Conservation (phyloP, 1,140 invertebrate species). For the Oryzaephilus surinamensis region DNA sequence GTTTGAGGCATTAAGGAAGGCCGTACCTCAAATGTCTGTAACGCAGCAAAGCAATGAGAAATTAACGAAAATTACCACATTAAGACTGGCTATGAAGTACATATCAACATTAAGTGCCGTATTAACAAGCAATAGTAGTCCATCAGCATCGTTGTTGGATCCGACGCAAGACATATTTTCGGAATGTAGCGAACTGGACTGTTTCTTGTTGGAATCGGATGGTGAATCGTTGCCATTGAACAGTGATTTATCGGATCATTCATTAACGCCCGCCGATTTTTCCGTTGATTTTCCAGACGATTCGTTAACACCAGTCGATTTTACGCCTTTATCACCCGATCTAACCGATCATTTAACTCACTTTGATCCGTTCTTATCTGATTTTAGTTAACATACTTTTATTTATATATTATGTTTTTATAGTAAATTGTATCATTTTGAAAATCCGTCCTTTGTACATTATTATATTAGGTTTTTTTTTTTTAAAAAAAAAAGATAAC, state of each 20-base stretch:
- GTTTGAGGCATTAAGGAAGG: constrained; percentile 66
- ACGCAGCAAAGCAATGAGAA: constrained; percentile 52
- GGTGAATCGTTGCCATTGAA: constrained; percentile 31
- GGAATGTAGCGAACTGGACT: constrained; percentile 32
- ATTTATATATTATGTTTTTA: neutral
- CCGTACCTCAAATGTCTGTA: constrained; percentile 52
- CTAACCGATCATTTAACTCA: constrained; percentile 25
- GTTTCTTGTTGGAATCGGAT: constrained; percentile 31
- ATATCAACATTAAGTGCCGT: constrained; percentile 54
- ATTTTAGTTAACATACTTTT: constrained; percentile 26
- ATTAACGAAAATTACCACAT: constrained; percentile 79
- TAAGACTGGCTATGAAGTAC: constrained; percentile 80
- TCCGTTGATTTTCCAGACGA: constrained; percentile 25
- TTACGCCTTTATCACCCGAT: constrained; percentile 24
- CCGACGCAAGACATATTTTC: constrained; percentile 22
- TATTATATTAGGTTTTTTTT: too few relatives aligned
- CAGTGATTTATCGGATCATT: constrained; percentile 32
- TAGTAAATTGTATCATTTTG: too few relatives aligned
- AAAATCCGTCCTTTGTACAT: neutral
- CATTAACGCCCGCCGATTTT: constrained; percentile 30
- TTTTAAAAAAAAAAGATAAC: too few relatives aligned
- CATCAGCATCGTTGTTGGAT: constrained; percentile 12
- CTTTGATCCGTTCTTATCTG: constrained; percentile 29
- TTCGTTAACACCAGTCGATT: constrained; percentile 29
- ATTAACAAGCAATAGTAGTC: constrained; percentile 25